Evolutionary conservation across 2,113 vertebrate genomes (phyloP), one percentile per base, ranked within the genome.

Genomic region (Crypturellus undulatus): DNA sequence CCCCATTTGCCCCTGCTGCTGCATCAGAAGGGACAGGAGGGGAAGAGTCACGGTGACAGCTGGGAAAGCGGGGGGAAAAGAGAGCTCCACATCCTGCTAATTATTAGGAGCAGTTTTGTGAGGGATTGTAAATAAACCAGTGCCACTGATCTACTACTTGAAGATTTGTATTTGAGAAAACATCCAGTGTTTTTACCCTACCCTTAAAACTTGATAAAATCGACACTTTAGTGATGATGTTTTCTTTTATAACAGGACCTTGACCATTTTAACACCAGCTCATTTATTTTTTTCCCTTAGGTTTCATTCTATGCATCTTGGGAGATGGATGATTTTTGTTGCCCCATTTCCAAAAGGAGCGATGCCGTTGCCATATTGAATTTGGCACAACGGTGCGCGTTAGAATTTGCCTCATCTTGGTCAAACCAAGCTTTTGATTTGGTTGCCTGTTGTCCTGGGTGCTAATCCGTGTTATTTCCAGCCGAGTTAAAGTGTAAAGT

Each of bases 401-500:
- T 72, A 82, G 70, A 89, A 65, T 94, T 70, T 59, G 22, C 73
- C 79, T 88, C 77, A 70, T 78, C 69, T 54, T 80, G 81, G 79
- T 92, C 94, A 91, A 88, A 88, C 89, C 79, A 91, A 70, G 80
- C 79, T 88, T 81, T 89, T 79, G 87, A 87, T 84, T 91, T 76
- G 21, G 58, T 81, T 92, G 90, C 81, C 90, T 88, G 73, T 92
- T 95, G 91, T 94, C 87, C 73, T 25, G 60, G 88, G 90, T 92
- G 93, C 85, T 96, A 72, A 92, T 96, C 85, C 32, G 6, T 58
- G 75, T 94, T 84, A 93, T 65, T 94, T 91, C 94, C 86, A 88
- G 86, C 92, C 90, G 91, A 96, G 84, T 38, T 90, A 67, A 95
- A 92, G 81, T 76, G 90, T 90, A 89, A 94, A 96, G 96, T 97